Base-by-base conservation (phyloP, 2,888 invertebrate species). In the Ochlodes sylvanus region DNA sequence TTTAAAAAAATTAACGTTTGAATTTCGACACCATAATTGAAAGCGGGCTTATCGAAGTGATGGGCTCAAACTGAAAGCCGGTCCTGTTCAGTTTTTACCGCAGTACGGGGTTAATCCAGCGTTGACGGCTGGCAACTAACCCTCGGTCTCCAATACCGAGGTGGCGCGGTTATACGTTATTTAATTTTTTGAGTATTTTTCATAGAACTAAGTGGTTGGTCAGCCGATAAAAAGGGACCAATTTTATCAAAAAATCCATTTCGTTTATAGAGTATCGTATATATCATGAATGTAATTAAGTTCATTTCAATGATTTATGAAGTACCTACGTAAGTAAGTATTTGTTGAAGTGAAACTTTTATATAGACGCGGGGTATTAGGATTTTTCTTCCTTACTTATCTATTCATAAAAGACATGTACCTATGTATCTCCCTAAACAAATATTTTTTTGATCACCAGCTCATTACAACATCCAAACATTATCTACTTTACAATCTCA, bases 11-110 rank as follows among this genome's bases (percentile, higher is more conserved):
- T 55, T 55, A 34, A 34, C 55, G 52, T 52, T 63, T 54, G 42
- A 56, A 63, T 44, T 63, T 63, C 44, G 44, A 56, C 56, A 42
- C 41, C 17, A 42, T 62, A 63, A 63, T 57, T 57, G 47, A 57
- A 64, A 17, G 55, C 34, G 34, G 57, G 47, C 34, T 55, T 32
- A 44, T 64, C 56, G n/a, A 55, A 32, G 44, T 47, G 63, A 55
- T 34, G 63, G 17, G 27, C 12, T 42, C 27, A n/a, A 19, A n/a
- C 54, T 63, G 55, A 34, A 44, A 55, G 44, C 38, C 41, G 73
- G 79, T 81, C 83, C 90, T 89, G 88, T 90, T 87, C 87, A 84
- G 75, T 89, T 87, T 87, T 89, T 88, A 78, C 79, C 82, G 79
- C 85, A 82, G 79, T 79, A 79, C 81, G 73, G 76, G 83, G 85